A percentile compares a stretch with the other conserved stretches of the same genome.
phyloP scores from a whole-genome alignment of 2,888 invertebrate species.

The Barypeithes pellucidus region DNA sequence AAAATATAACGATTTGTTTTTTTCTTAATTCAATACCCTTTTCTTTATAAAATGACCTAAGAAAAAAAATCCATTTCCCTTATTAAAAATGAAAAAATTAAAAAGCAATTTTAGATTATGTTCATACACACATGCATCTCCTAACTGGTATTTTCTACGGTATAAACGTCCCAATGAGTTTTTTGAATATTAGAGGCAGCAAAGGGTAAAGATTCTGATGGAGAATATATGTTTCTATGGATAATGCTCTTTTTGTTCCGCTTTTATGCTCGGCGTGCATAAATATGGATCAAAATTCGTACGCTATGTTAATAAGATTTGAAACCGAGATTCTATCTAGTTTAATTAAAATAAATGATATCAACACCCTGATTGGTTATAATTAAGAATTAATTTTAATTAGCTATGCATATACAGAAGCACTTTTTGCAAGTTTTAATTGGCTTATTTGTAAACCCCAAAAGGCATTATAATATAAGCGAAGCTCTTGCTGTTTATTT shows the following conservation, averaged over 20 bases:
- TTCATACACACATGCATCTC: not conserved
- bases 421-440: not conserved
- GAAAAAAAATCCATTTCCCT: not conserved
- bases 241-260: constrained; percentile 7
- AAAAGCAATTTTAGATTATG: constrained; percentile 7
- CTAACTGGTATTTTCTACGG: constrained; percentile 9
- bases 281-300: constrained; percentile 9
- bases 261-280: constrained; percentile 12
- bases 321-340: constrained; percentile 13
- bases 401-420: not conserved
- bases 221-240: constrained; percentile 31
- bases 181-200: constrained; percentile 13
- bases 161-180: constrained; percentile 24
- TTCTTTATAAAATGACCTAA: too few relatives aligned
- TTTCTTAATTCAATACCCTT: too few relatives aligned
- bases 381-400: constrained; percentile 8
- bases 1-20: too few relatives aligned
- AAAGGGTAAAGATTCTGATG: constrained; percentile 33
- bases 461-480: not conserved
- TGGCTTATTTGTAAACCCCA: not conserved
- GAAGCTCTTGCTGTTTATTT: not conserved
- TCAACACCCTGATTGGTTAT: not conserved
- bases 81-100: not conserved
- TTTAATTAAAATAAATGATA: constrained; percentile 23
- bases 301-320: constrained; percentile 19